Evolutionary conservation across 1,140 invertebrate species (phyloP).

Genomic region (Platyscapa corneri): DNA sequence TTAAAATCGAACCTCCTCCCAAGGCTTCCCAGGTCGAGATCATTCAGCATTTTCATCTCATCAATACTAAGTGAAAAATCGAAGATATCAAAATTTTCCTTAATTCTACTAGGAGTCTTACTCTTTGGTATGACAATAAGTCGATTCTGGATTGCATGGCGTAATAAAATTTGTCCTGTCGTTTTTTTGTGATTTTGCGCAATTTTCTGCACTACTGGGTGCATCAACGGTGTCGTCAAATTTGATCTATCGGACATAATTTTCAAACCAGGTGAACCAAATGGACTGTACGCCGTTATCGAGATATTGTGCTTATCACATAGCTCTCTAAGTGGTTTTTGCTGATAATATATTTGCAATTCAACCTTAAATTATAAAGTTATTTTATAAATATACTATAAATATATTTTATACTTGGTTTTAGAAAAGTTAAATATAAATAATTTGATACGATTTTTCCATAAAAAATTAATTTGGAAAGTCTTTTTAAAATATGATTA

Average conservation of each 20-base stretch:
- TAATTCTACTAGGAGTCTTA: constrained; percentile 81
- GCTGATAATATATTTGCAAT: constrained; percentile 88
- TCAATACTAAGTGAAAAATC: constrained; percentile 75
- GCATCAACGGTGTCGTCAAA: constrained; percentile 78
- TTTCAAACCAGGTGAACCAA: constrained; percentile 81
- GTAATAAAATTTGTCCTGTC: constrained; percentile 85
- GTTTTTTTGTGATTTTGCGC: constrained; percentile 81
- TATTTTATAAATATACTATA: background rate
- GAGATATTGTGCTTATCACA: constrained; percentile 83
- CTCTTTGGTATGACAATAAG: constrained; percentile 90
- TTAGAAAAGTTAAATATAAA: too few relatives aligned
- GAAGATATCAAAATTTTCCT: constrained; percentile 78
- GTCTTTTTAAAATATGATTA: too few relatives aligned
- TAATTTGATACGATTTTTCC: too few relatives aligned
- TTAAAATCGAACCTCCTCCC: constrained; percentile 77
- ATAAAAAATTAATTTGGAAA: too few relatives aligned
- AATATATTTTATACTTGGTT: too few relatives aligned
- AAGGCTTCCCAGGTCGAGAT: constrained; percentile 73
- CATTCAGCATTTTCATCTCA: constrained; percentile 73
- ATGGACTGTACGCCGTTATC: constrained; percentile 88
- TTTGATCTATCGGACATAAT: constrained; percentile 62
- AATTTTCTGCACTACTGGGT: constrained; percentile 81
- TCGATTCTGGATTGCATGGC: constrained; percentile 83
- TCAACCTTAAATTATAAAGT: constrained; percentile 78
- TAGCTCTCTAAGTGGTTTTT: constrained; percentile 82